These are phyloP conservation scores for Corella eumyota DNA, from an alignment of 23 tunicate species.

Conservation along the genomic window DNA sequence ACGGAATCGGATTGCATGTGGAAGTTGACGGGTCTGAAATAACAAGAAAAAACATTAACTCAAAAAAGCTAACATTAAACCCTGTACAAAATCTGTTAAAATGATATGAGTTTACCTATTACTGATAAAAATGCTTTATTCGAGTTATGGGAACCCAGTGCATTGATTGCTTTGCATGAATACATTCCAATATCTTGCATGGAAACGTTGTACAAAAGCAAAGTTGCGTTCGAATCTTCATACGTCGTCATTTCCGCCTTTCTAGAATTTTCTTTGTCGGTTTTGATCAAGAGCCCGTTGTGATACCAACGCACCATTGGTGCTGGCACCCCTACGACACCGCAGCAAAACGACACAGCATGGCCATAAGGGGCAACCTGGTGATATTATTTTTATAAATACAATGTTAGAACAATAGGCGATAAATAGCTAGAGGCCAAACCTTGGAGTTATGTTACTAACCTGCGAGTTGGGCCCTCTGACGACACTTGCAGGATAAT, in stretches of 20 bases:
- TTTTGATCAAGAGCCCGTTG: slow-evolving; percentile 18
- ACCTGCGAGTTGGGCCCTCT: slow-evolving; percentile 75
- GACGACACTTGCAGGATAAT: slow-evolving; percentile 66
- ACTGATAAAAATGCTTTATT: slow-evolving; percentile 31
- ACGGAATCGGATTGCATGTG: slow-evolving; percentile 59
- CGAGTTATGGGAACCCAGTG: slow-evolving; percentile 60
- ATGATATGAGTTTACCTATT: slow-evolving; percentile 28
- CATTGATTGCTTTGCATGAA: slow-evolving; percentile 68
- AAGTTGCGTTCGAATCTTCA: slow-evolving; percentile 32
- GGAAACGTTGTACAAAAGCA: slow-evolving; percentile 24
- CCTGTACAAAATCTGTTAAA: not conserved
- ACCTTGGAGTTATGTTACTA: too few relatives aligned
- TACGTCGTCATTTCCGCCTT: slow-evolving; percentile 2
- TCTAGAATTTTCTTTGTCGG: not conserved
- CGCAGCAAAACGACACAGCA: slow-evolving; percentile 69
- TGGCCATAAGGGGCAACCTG: slow-evolving; percentile 66
- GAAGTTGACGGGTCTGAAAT: slow-evolving; percentile 53
- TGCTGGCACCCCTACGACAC: slow-evolving; percentile 62
- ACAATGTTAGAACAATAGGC: too few relatives aligned
- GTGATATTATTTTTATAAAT: too few relatives aligned
- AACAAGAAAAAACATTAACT: not conserved
- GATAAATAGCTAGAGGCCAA: too few relatives aligned
- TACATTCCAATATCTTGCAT: slow-evolving; percentile 47
- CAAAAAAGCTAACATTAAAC: not conserved
- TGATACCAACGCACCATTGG: slow-evolving; percentile 75